phyloP scores from a whole-genome alignment of 23 tunicate species.

The Halocynthia aurantium region DNA sequence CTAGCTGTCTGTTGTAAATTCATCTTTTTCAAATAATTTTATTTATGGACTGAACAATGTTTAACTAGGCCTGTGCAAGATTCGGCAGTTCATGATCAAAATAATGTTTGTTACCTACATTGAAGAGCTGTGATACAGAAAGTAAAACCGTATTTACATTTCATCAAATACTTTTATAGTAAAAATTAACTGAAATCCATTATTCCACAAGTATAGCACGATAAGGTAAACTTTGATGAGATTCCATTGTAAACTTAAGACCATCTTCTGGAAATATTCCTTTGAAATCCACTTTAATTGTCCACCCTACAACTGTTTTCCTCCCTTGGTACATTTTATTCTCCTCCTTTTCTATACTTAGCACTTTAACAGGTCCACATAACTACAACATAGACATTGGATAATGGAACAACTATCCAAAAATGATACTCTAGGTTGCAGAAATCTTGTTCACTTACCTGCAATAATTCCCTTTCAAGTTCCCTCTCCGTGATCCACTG shows the following conservation, averaged over 20 bases:
- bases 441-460: conserved; percentile 26
- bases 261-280: conserved; percentile 79
- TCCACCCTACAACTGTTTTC: conserved; percentile 77
- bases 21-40: too few relatives aligned
- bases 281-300: conserved; percentile 27
- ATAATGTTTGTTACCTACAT: too few relatives aligned
- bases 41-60: too few relatives aligned
- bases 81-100: too few relatives aligned
- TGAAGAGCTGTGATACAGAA: too few relatives aligned
- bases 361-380: conserved; percentile 34
- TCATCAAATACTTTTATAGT: too few relatives aligned
- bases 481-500: conserved; percentile 80
- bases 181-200: neutral
- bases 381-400: conserved; percentile 17
- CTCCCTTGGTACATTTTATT: conserved; percentile 45
- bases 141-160: too few relatives aligned
- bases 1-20: too few relatives aligned
- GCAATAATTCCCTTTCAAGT: conserved; percentile 57
- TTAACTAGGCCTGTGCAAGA: too few relatives aligned
- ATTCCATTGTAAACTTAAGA: conserved; percentile 37
- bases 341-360: conserved; percentile 18
- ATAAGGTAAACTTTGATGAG: conserved; percentile 69
- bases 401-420: neutral
- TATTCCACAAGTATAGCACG: conserved; percentile 34
- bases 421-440: neutral